Percentiles rank a stretch among this genome's conserved stretches.
phyloP scores from a whole-genome alignment of 2,797 vertebrate genomes.

The Neostethus bicornis region DNA sequence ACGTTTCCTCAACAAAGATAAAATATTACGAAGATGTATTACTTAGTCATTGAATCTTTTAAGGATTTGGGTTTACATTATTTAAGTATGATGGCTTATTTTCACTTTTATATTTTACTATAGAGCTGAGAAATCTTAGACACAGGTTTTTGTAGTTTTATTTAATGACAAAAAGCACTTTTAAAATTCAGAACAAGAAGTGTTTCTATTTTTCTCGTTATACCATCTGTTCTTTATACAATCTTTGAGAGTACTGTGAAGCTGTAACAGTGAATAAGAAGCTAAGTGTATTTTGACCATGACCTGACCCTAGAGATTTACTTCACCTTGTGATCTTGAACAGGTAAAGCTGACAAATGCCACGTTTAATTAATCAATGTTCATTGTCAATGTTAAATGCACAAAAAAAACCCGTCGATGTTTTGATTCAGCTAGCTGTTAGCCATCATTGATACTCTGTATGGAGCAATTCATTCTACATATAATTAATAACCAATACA shows the following conservation, averaged over 20 bases:
- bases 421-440: constrained; percentile 15
- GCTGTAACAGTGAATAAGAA: constrained; percentile 3
- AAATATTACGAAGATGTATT: not conserved
- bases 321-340: constrained; percentile 44
- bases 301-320: constrained; percentile 35
- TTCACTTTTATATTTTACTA: not conserved
- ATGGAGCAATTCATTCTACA: too few relatives aligned
- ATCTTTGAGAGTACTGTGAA: constrained; percentile 21
- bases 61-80: accelerated
- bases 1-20: not conserved
- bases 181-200: not conserved
- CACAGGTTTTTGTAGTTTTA: not conserved
- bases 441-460: constrained; percentile 17
- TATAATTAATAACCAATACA: too few relatives aligned
- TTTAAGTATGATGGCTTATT: not conserved
- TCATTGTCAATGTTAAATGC: not conserved
- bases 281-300: constrained; percentile 34
- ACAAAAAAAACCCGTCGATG: too few relatives aligned
- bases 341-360: constrained; percentile 42
- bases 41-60: constrained; percentile 23
- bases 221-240: not conserved
- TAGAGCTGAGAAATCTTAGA: not conserved
- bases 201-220: accelerated
- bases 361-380: too few relatives aligned
- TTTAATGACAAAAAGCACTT: not conserved